phyloP scores from a whole-genome alignment of 1,140 invertebrate genomes.

The Drosophila cardini region DNA sequence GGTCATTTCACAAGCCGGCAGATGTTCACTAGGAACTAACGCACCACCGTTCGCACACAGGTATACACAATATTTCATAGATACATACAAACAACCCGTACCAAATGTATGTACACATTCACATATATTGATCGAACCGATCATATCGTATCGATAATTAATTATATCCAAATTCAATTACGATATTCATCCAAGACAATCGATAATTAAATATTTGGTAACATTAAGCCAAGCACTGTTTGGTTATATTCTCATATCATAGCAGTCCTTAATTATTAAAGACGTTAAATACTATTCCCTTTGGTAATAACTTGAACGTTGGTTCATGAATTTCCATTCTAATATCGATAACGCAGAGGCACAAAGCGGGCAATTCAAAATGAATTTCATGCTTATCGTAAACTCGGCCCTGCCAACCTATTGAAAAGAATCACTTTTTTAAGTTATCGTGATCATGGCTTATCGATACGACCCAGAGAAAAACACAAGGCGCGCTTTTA shows the following conservation, averaged over 20 bases:
- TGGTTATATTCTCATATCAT: too few relatives aligned
- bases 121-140: slow-evolving; percentile 6
- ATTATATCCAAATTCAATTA: not conserved
- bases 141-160: slow-evolving; percentile 26
- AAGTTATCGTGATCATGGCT: not conserved
- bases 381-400: not conserved
- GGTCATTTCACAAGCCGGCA: slow-evolving; percentile 52
- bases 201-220: not conserved
- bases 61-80: slow-evolving; percentile 41
- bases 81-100: slow-evolving; percentile 19
- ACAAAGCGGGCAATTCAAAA: not conserved
- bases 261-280: too few relatives aligned
- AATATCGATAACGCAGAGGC: not conserved
- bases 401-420: slow-evolving; percentile 1
- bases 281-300: too few relatives aligned
- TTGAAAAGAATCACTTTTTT: not conserved
- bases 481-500: not conserved
- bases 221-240: too few relatives aligned
- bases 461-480: slow-evolving; percentile 1
- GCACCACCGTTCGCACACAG: slow-evolving; percentile 48
- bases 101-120: slow-evolving; percentile 1
- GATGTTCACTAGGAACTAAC: slow-evolving; percentile 44
- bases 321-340: not conserved
- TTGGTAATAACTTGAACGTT: too few relatives aligned
- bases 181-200: slow-evolving; percentile 5